Conservation (phyloP, 2,888 invertebrate species). For the Girardia tigrina region DNA sequence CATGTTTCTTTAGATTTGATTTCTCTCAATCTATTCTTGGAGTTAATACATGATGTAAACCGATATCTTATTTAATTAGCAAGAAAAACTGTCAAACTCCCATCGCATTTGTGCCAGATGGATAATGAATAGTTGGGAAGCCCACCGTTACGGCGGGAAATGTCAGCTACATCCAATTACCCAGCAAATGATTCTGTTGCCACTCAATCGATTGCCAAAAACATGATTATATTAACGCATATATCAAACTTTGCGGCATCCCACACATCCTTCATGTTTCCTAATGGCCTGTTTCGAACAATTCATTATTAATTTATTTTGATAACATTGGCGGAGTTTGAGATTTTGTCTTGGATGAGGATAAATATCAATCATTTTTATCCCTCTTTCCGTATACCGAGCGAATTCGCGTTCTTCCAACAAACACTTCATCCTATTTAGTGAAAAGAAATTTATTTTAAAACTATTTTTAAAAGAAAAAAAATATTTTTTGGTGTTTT, state of each 20-base stretch:
- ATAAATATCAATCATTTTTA: too few relatives aligned
- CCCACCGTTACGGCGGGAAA: background rate
- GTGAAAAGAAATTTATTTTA: too few relatives aligned
- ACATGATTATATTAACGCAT: background rate
- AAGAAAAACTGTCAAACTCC: background rate
- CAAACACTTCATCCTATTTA: too few relatives aligned
- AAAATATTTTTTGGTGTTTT: too few relatives aligned
- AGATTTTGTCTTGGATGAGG: too few relatives aligned
- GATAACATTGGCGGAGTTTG: too few relatives aligned
- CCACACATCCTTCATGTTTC: too few relatives aligned
- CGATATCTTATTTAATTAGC: background rate
- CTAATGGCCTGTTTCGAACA: too few relatives aligned
- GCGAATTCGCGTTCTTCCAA: too few relatives aligned
- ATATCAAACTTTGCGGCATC: background rate
- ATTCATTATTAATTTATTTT: too few relatives aligned
- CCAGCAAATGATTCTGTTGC: background rate
- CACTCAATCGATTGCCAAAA: background rate
- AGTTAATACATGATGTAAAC: background rate
- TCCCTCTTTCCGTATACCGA: too few relatives aligned
- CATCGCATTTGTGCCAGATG: background rate
- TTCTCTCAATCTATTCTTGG: background rate
- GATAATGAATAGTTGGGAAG: background rate
- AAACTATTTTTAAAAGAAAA: too few relatives aligned
- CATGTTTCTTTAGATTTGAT: background rate
- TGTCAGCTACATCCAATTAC: background rate